Base-by-base conservation (phyloP, 2,113 vertebrate species). In the Jacana jacana region DNA sequence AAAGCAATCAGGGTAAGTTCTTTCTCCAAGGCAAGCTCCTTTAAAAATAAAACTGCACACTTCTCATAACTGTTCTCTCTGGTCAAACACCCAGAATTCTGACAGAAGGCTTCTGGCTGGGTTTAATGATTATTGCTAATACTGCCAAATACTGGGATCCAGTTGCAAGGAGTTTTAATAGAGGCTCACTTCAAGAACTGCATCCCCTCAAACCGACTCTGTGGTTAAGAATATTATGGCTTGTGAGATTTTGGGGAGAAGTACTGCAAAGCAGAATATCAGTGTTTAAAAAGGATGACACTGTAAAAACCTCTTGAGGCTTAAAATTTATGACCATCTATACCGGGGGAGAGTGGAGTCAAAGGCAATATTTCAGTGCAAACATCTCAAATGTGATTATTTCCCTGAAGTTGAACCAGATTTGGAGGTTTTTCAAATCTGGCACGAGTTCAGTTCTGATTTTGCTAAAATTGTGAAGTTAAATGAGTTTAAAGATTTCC, bases 1-100 rank as follows among this genome's bases (percentile, higher is more conserved):
- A 93, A 93, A 93, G 91, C 81, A 90, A 95, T 92, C 96, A 96
- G 93, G 60, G 33, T 63, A 81, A 89, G 89, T 76, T 95, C 61
- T 93, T 88, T 64, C 89, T 92, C 42, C 25, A 33, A 92, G 89
- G 73, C 91, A 95, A 92, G 52, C 70, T 88, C n/a, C 69, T 95
- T 79, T 89, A 81, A 89, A 89, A 93, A 81, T 81, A 81, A 87
- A 95, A 40, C 73, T 4, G 1, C 40, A 12, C 54, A 31, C 2
- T 10, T 89, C 42, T 77, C 40, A 35, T 44, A 89, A 88, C 76
- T 42, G 66, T 5, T 76, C 7, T 1, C 44, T 69, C 63, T 24
- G 77, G 84, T 85, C 87, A 65, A 69, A 69, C 0, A 44, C 52
- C 24, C 16, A 31, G 48, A 23, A 69, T 85, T 89, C 77, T 92